Evolutionary conservation across 2,797 vertebrate genomes (phyloP), one percentile per base, ranked within the genome.

Genomic region (Acanthurus lineatus): DNA sequence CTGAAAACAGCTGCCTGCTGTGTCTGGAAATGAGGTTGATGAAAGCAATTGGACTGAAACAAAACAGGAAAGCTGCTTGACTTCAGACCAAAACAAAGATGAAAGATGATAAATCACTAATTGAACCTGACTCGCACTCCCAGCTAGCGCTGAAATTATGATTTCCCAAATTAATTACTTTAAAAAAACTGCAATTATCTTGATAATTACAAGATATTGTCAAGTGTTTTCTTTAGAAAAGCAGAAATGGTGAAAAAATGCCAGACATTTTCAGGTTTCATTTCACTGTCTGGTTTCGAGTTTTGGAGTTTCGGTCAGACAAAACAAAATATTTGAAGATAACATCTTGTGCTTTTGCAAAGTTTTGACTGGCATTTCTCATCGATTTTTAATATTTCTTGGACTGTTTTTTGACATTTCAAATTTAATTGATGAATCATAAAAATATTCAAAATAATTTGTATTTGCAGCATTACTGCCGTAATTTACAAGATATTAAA

Each of bases 21-120:
- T 45, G 19, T 59, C 54, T 47, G 28, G 12, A 73, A 54, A 53
- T 53, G n/a, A 61, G 16, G 44, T 47, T 16, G 38, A 71, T 44
- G 60, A 38, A 22, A 52, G 51, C 40, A 20, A 19, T 9, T 53
- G 17, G 44, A 70, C 7, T 20, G 61, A 35, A 64, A 6, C 1
- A 0, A 44, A 38, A 22, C 11, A 1, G 22, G 2, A 44, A 62
- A 62, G 45, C 42, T 64, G 2, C 9, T 12, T 25, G 42, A 15
- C 35, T 28, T 25, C 2, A 59, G 44, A 63, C 15, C 42, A 40
- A 5, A 68, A 62, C 57, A 57, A 44, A 40, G 52, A 38, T 64
- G 22, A 44, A 56, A 56, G 56, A 20, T 4, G 11, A 42, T 45
- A n/a, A 4, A 32, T 32, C 28, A 32, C 28, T 32, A 32, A 32